Evolutionary conservation across 1,140 invertebrate species (phyloP), one percentile per base, ranked within the genome.

Genomic region (Aphelenchoides besseyi): DNA sequence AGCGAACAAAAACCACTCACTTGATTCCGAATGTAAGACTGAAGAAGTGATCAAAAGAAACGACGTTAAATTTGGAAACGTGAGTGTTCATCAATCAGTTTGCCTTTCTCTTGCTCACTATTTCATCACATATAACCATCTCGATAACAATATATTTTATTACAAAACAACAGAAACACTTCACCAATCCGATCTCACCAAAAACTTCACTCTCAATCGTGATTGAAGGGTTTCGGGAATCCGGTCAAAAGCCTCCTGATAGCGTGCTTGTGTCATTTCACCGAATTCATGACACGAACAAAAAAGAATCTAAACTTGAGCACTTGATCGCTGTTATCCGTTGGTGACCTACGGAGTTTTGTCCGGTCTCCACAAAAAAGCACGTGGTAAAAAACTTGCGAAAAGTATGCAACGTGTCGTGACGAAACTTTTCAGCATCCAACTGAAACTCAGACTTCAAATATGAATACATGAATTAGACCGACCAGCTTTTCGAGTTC

Each of bases 111-210:
- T n/a, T n/a, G n/a, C n/a, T n/a, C n/a, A n/a, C n/a, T n/a, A n/a
- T n/a, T n/a, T n/a, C n/a, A n/a, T n/a, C n/a, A n/a, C n/a, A n/a
- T n/a, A n/a, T n/a, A n/a, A n/a, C n/a, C n/a, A n/a, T n/a, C n/a
- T n/a, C n/a, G n/a, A n/a, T n/a, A n/a, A n/a, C n/a, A n/a, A n/a
- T n/a, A n/a, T n/a, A n/a, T n/a, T n/a, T n/a, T n/a, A n/a, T n/a
- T n/a, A n/a, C n/a, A n/a, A n/a, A n/a, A n/a, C n/a, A n/a, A n/a
- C n/a, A n/a, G n/a, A n/a, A n/a, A n/a, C n/a, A n/a, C n/a, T n/a
- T 59, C 55, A 59, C 55, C 55, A 59, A 59, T 59, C 55, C 18
- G 55, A 59, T 33, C 55, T 5, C 26, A 59, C 55, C 16, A 59
- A 33, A 33, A 8, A 59, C 55, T 59, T 59, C 5, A 59, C 55